These are phyloP conservation scores for Enhydra lutris DNA, from an alignment of 2,113 vertebrate genomes.

Conservation along the genomic window DNA sequence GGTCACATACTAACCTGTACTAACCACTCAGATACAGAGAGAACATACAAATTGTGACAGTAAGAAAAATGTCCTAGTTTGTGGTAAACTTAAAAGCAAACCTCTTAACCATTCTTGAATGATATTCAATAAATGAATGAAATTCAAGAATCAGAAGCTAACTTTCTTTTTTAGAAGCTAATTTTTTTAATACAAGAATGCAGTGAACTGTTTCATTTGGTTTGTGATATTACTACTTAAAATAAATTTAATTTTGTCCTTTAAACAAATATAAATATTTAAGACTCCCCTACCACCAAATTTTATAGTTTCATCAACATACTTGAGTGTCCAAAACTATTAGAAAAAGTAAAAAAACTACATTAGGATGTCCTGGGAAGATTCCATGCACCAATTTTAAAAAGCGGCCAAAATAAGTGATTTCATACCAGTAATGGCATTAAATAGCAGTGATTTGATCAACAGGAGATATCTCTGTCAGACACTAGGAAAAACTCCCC, in stretches of 20 bases:
- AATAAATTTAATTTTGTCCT: not conserved
- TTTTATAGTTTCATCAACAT: not conserved
- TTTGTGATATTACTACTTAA: not conserved
- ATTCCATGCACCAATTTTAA: not conserved
- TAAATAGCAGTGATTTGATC: not conserved
- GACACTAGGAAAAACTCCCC: not conserved
- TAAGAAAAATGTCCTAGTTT: not conserved
- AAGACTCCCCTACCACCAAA: not conserved
- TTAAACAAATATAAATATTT: not conserved
- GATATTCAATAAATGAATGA: not conserved
- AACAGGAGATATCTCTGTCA: not conserved
- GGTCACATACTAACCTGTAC: not conserved
- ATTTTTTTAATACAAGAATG: not conserved
- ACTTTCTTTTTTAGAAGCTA: not conserved
- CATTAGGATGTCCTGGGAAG: not conserved
- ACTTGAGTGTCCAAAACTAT: not conserved
- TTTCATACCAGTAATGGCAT: not conserved
- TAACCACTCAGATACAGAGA: constrained; percentile 23
- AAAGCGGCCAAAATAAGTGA: not conserved
- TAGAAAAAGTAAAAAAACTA: not conserved
- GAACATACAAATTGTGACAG: not conserved
- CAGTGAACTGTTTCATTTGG: not conserved
- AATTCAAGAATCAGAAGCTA: constrained; percentile 23
- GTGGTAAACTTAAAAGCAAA: constrained; percentile 31
- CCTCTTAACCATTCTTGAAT: not conserved